Base-by-base conservation (phyloP, 2,888 invertebrate species). In the Dasypogon diadema region DNA sequence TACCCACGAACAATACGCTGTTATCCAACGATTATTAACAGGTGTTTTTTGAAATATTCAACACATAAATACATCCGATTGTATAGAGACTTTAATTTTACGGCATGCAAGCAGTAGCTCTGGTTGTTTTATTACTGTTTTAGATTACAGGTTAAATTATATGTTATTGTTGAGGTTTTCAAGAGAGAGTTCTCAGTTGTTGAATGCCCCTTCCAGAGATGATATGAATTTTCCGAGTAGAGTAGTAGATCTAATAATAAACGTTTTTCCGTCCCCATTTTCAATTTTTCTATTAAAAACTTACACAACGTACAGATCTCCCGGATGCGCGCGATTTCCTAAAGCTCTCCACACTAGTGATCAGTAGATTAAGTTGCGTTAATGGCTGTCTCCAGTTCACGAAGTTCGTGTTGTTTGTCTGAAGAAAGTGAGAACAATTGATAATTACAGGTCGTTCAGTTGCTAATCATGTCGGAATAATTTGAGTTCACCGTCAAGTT, bases 181-280 rank as follows among this genome's bases (percentile, higher is more conserved):
- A n/a, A n/a, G n/a, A n/a, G n/a, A n/a, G n/a, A n/a, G n/a, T n/a
- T n/a, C n/a, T n/a, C n/a, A n/a, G n/a, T n/a, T n/a, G n/a, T n/a
- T n/a, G n/a, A n/a, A n/a, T n/a, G n/a, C n/a, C n/a, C n/a, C n/a
- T n/a, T n/a, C n/a, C n/a, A n/a, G n/a, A n/a, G n/a, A n/a, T n/a
- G n/a, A n/a, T n/a, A n/a, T n/a, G n/a, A n/a, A n/a, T n/a, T n/a
- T n/a, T n/a, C n/a, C n/a, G n/a, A n/a, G n/a, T n/a, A n/a, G n/a
- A n/a, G n/a, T n/a, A n/a, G n/a, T n/a, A 70, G 30, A 30, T 70
- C 70, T 70, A 70, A 70, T 70, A 54, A 70, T 70, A 70, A 8
- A 51, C 51, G 24, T 34, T 54, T 70, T 54, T 70, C 54, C 30
- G 34, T 34, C 24, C 30, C 10, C 26, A 51, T 54, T 51, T 56